These are phyloP conservation scores for Poeciliopsis presidionis DNA, from an alignment of 2,797 vertebrate genomes.

Conservation along the genomic window DNA sequence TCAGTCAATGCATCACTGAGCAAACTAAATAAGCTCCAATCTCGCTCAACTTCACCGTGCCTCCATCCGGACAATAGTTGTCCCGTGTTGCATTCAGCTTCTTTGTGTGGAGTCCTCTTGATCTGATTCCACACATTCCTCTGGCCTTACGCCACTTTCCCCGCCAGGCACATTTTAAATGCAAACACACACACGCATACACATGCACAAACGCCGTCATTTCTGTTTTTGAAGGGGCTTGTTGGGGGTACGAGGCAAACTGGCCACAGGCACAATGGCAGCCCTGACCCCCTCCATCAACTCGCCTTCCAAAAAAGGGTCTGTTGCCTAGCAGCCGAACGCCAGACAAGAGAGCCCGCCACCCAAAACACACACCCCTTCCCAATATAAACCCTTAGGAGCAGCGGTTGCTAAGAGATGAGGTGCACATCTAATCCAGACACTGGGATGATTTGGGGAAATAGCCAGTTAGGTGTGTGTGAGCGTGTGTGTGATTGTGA, in stretches of 20 bases:
- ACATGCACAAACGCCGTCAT: not conserved
- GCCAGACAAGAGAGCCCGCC: slow-evolving; percentile 42
- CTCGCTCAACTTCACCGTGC: slow-evolving; percentile 29
- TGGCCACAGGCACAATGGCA: slow-evolving; percentile 59
- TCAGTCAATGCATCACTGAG: slow-evolving; percentile 19
- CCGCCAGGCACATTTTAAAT: slow-evolving; percentile 24
- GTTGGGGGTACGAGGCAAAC: slow-evolving; percentile 37
- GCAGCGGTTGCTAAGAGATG: slow-evolving; percentile 71
- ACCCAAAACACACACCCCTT: slow-evolving; percentile 21
- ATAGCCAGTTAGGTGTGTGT: slow-evolving; percentile 40
- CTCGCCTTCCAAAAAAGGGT: slow-evolving; percentile 43
- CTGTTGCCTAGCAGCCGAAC: slow-evolving; percentile 77
- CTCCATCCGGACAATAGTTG: slow-evolving; percentile 28
- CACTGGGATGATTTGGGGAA: slow-evolving; percentile 51
- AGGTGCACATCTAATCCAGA: slow-evolving; percentile 55
- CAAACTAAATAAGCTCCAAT: slow-evolving; percentile 16
- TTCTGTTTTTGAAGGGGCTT: slow-evolving; percentile 37
- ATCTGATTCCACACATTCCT: slow-evolving; percentile 77
- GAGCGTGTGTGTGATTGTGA: slow-evolving; percentile 16
- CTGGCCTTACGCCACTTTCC: slow-evolving; percentile 52
- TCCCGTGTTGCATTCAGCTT: slow-evolving; percentile 18
- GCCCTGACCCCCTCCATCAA: slow-evolving; percentile 45
- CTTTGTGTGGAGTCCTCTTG: slow-evolving; percentile 62
- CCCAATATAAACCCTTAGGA: slow-evolving; percentile 54
- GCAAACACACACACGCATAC: slow-evolving; percentile 18